Evolutionary conservation across 30 jellyfish, hydroid and myxozoan species (phyloP), one percentile per base, ranked within the genome.

Genomic region (Sanderia malayensis): DNA sequence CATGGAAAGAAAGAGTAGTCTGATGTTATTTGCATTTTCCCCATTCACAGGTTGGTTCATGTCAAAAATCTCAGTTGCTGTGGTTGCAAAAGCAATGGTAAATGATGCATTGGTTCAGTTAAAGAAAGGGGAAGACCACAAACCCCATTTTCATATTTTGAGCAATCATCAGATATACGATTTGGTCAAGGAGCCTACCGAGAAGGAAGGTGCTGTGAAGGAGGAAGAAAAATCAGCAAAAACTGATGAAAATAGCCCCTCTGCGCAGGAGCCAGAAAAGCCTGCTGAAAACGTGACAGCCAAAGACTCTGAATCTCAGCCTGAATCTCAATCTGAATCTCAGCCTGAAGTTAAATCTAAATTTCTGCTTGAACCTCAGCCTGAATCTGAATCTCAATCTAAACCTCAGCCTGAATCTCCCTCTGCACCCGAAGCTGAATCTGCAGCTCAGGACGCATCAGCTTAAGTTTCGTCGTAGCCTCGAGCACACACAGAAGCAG

Each of bases 31-130:
- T 6, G 59, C 28, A 15, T 30, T 53, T 27, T 44, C 17, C 27
- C 31, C 46, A 10, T 46, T 61, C 63, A 11, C 53, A 89, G 97
- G 88, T 9, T 23, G 67, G 65, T 74, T 89, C 61, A 67, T 80
- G 93, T 22, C 89, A 31, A 82, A 59, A 52, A 81, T 89, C 58
- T 76, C 93, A 18, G 92, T 77, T 15, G 91, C 76, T 25, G 67
- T 86, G 6, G 84, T 90, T 25, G 98, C 98, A 32, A 73, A 46
- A 10, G 94, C 95, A 17, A 90, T 90, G 61, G 86, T 75, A 26
- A 41, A 57, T 3, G 98, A 90, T 49, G 85, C 93, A 1, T n/a
- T 81, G 34, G 66, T 24, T 27, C 94, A 83, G 32, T 83, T 79
- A 58, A 65, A 71, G 76, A 82, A 71, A 29, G 76, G 69, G 0